Percentiles rank a stretch among this genome's conserved stretches.
These are phyloP conservation scores for Mantis religiosa DNA, from an alignment of 2,888 invertebrate genomes.

Conservation along the genomic window DNA sequence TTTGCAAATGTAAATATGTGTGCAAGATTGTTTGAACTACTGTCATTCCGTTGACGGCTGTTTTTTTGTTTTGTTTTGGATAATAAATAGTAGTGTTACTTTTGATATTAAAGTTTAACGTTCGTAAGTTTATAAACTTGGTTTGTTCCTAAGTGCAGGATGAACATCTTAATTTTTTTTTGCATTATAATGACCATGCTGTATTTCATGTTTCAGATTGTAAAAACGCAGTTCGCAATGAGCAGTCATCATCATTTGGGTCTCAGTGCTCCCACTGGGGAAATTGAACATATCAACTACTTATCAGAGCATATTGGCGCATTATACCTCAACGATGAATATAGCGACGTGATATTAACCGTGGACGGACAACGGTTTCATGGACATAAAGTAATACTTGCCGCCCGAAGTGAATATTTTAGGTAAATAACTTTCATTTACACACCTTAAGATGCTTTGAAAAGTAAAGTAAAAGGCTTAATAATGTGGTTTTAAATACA, in stretches of 20 bases:
- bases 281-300: constrained; percentile 64
- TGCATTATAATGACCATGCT: background rate
- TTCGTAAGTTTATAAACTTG: background rate
- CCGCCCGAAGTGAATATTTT: constrained; percentile 94
- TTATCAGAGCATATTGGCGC: constrained; percentile 83
- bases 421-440: constrained; percentile 52
- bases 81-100: background rate
- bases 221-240: constrained; percentile 19
- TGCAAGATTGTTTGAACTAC: background rate
- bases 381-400: constrained; percentile 81
- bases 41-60: background rate
- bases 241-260: constrained; percentile 40
- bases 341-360: constrained; percentile 83
- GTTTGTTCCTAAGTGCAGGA: background rate
- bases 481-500: no score
- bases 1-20: background rate
- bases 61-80: background rate
- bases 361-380: constrained; percentile 72
- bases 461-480: no score
- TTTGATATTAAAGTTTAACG: background rate
- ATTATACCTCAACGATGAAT: constrained; percentile 80
- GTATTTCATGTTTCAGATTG: background rate
- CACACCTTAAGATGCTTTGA: background rate
- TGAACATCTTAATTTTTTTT: background rate
- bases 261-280: constrained; percentile 47